Evolutionary conservation across 2,113 vertebrate species (phyloP), one percentile per base, ranked within the genome.

Genomic region (Alosa alosa): DNA sequence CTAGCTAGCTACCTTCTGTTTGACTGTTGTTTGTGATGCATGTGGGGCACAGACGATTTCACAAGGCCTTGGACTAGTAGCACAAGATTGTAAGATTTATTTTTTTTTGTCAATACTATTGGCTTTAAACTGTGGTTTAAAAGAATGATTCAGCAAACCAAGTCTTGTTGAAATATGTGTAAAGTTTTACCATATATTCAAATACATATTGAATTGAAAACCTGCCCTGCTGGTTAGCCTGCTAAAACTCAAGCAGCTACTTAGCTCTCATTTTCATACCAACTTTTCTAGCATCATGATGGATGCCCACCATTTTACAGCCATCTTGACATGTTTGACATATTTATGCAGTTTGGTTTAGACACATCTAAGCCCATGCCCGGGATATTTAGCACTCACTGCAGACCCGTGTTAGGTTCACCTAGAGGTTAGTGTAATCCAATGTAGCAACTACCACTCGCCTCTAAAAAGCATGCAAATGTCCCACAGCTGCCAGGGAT

Each of bases 391-490:
- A 78, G 72, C 72, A 78, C 72, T 78, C 72, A 39, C 72, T 13
- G 25, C 25, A 36, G 72, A 6, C 72, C 72, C 31, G 72, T 78
- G 72, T 36, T 36, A 78, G 72, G 72, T 78, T 78, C 72, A 78
- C 72, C 31, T 36, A 78, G 72, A 78, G 72, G 72, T 78, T 78
- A 78, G 72, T 78, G 72, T 78, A 78, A 78, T 78, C 72, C 72
- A 78, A 78, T 10, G 72, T 11, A 78, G 72, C 72, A 17, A 78
- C 72, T 78, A 41, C 72, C 72, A 78, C 15, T 36, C 31, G 31
- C 72, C 72, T 36, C 72, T 13, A 39, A 78, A 78, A 78, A 78
- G 72, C 72, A 39, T 78, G 25, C 31, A 78, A 78, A 39, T 78
- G 72, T 15, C 72, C 72, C 36, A 36, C 72, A 78, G 72, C 72